Evolutionary conservation across 2,113 vertebrate species (phyloP), one percentile per base, ranked within the genome.

Genomic region (Mesocricetus auratus): DNA sequence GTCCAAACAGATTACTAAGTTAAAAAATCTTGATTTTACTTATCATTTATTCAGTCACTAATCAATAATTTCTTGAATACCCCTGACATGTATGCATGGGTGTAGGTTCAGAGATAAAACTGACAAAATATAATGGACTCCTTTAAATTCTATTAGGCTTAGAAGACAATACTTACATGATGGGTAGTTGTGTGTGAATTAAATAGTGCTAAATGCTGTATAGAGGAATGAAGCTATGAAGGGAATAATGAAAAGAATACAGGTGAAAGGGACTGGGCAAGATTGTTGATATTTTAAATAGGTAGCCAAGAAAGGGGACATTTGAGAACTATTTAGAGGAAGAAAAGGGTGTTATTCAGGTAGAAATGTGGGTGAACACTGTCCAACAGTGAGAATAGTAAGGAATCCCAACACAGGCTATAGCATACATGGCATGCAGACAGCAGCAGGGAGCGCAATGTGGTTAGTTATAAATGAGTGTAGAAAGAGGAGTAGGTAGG

Each of bases 391-490:
- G 42, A n/a, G 64, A 87, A 64, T 19, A 79, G 22, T 13, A 79
- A n/a, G 39, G 19, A 39, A 6, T 56, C 50, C 31, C 26, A 62
- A 4, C 36, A 31, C 33, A 50, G 24, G 31, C 56, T 39, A 47
- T 1, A 36, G 7, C 39, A 11, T 16, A 22, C 33, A 36, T 66
- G 39, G 15, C 19, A 11, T 31, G 31, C 77, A 5, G 4, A 36
- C 5, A 12, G n/a, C 0, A 58, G n/a, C 53, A 33, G 19, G 22
- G 31, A 53, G 12, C 36, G 1, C 2, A 50, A 0, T 6, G 19
- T 50, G 64, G 29, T 45, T 69, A 42, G 36, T 11, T 69, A 2
- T 16, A 60, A 83, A 33, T 47, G 6, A 82, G 15, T 7, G 7
- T 26, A 45, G 16, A 8, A 31, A 31, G 81, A 31, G 22, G 21